phyloP scores from a whole-genome alignment of 1,140 invertebrate species.

The Diachasma alloeum region DNA sequence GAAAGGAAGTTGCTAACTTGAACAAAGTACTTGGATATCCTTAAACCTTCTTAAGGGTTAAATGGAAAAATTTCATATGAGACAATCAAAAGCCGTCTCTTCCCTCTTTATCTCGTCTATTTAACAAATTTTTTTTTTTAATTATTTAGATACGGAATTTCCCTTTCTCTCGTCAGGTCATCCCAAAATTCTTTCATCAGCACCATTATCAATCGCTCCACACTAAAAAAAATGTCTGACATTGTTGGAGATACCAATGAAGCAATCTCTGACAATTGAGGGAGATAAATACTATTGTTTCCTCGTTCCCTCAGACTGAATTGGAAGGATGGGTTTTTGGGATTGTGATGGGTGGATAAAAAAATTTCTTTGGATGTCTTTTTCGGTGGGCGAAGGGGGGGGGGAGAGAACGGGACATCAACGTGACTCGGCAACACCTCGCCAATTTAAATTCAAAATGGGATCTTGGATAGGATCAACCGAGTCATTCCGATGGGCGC shows the following conservation, averaged over 20 bases:
- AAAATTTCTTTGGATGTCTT: conserved; percentile 2
- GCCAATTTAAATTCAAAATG: conserved; percentile 37
- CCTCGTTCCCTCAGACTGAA: not conserved
- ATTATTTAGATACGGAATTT: too few relatives aligned
- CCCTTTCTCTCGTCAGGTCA: too few relatives aligned
- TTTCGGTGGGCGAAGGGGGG: not conserved
- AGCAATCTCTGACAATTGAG: not conserved
- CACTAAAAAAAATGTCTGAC: not conserved
- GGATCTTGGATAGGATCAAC: conserved; percentile 29
- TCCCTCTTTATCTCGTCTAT: too few relatives aligned
- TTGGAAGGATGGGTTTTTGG: not conserved
- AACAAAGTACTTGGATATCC: too few relatives aligned
- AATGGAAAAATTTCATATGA: too few relatives aligned
- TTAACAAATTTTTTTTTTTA: too few relatives aligned
- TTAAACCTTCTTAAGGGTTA: too few relatives aligned
- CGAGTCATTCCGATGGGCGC: conserved; percentile 26
- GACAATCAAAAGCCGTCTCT: too few relatives aligned
- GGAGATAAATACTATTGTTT: not conserved
- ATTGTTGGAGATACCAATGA: not conserved
- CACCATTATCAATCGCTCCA: not conserved
- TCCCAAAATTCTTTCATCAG: too few relatives aligned
- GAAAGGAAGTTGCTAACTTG: too few relatives aligned
- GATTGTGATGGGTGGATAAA: not conserved
- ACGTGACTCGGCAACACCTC: conserved; percentile 29
- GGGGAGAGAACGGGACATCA: not conserved